Conservation (phyloP, 2,113 vertebrate genomes). For the Trematocara nigrifrons region DNA sequence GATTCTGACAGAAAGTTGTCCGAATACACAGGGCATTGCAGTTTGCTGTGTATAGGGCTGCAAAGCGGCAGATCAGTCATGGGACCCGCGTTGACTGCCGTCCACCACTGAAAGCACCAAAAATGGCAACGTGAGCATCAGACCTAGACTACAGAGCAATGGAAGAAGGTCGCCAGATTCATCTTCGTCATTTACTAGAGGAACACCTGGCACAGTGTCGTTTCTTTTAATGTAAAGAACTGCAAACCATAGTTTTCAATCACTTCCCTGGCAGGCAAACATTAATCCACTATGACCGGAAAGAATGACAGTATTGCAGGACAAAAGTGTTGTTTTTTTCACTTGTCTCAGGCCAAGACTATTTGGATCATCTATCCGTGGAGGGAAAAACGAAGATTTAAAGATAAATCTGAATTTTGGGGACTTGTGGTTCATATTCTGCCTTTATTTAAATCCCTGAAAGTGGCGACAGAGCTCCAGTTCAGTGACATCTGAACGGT, state of each 20-base stretch:
- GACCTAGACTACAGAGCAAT: neutral
- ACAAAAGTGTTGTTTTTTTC: neutral
- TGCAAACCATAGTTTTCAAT: neutral
- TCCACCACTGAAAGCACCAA: neutral
- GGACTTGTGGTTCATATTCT: neutral
- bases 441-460: neutral
- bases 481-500: neutral
- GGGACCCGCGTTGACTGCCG: accelerated
- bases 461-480: neutral
- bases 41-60: neutral
- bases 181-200: neutral
- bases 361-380: neutral
- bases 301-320: neutral
- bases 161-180: neutral
- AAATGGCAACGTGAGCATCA: neutral
- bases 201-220: neutral
- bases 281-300: neutral
- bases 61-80: neutral
- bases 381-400: neutral
- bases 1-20: neutral
- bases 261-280: neutral
- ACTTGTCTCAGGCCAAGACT: neutral
- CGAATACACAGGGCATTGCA: neutral
- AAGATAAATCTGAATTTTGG: neutral
- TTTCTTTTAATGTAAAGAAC: neutral